A percentile compares a stretch with the other conserved stretches of the same genome.
phyloP scores from a whole-genome alignment of 2,797 vertebrate species.

The Atherinosoma microstoma region DNA sequence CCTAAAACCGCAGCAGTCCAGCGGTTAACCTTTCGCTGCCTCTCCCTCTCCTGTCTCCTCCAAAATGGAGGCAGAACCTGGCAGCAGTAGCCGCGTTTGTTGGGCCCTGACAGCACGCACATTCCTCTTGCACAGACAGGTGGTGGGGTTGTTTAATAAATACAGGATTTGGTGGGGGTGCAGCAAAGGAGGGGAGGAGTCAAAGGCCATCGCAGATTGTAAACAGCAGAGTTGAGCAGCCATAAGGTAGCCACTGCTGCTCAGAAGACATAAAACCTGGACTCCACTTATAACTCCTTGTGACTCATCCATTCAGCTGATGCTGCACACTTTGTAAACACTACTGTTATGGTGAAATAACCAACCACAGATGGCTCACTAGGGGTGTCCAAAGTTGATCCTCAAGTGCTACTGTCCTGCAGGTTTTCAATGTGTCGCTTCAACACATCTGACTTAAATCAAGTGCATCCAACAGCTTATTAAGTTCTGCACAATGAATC shows the following conservation, averaged over 20 bases:
- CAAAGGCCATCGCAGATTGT: constrained; percentile 67
- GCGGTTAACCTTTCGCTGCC: constrained; percentile 72
- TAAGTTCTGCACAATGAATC: no score
- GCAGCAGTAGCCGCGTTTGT: constrained; percentile 34
- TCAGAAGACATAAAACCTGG: constrained; percentile 32
- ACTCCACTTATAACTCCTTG: constrained; percentile 46
- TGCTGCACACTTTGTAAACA: constrained; percentile 20
- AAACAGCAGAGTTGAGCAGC: constrained; percentile 68
- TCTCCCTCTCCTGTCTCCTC: constrained; percentile 62
- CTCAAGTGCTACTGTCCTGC: no score
- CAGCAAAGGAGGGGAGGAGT: constrained; percentile 41
- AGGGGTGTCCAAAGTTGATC: no score
- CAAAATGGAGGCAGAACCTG: constrained; percentile 55
- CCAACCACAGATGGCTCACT: constrained; percentile 24
- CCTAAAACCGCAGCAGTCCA: constrained; percentile 72
- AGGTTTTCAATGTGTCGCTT: no score
- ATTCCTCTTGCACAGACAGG: constrained; percentile 75
- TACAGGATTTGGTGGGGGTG: constrained; percentile 69
- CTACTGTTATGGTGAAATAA: constrained; percentile 28
- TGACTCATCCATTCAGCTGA: constrained; percentile 52
- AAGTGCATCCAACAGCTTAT: no score
- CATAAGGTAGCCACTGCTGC: constrained; percentile 71
- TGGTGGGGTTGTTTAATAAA: constrained; percentile 80
- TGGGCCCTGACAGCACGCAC: constrained; percentile 47
- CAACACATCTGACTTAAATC: no score